phyloP scores from a whole-genome alignment of 2,888 invertebrate genomes.

The Nomada flava region DNA sequence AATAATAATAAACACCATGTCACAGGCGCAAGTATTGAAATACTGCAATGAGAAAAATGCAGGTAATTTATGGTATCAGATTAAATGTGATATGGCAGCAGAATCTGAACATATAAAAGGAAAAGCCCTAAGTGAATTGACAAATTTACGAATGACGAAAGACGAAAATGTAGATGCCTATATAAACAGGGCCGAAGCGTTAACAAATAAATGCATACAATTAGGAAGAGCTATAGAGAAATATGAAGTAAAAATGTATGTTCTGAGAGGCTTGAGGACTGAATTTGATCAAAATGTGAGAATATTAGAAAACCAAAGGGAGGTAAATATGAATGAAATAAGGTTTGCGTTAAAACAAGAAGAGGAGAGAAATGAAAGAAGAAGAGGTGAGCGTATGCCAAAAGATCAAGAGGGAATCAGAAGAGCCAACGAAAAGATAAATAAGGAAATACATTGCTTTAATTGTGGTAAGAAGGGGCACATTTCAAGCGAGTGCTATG shows the following conservation, averaged over 20 bases:
- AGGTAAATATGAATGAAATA: too few species aligned
- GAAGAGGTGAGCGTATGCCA: too few species aligned
- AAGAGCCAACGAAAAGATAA: too few species aligned
- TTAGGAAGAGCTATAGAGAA: constrained; percentile 5
- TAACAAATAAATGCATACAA: constrained; percentile 24
- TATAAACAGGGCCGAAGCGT: constrained; percentile 23
- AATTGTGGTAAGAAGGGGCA: too few species aligned
- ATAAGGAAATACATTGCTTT: too few species aligned
- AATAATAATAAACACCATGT: constrained; percentile 38
- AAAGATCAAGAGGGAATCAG: too few species aligned
- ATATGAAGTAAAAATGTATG: constrained; percentile 28
- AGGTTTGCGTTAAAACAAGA: too few species aligned
- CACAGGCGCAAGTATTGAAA: constrained; percentile 22
- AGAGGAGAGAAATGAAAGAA: too few species aligned
- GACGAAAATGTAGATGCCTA: constrained; percentile 14
- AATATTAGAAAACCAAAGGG: too few species aligned
- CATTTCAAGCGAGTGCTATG: too few species aligned
- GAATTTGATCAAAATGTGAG: too few species aligned
- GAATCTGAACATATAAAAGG: constrained; percentile 36
- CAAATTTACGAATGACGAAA: constrained; percentile 21
- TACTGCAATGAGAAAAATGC: constrained; percentile 28
- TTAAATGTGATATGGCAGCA: constrained; percentile 37
- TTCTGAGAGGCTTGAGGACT: too few species aligned
- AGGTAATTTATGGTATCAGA: constrained; percentile 28
- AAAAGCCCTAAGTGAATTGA: constrained; percentile 23